A percentile compares a stretch with the other conserved stretches of the same genome.
Evolutionary conservation across 35 echinoderm and acorn worm genomes (phyloP).

Genomic region (Antedon bifida): DNA sequence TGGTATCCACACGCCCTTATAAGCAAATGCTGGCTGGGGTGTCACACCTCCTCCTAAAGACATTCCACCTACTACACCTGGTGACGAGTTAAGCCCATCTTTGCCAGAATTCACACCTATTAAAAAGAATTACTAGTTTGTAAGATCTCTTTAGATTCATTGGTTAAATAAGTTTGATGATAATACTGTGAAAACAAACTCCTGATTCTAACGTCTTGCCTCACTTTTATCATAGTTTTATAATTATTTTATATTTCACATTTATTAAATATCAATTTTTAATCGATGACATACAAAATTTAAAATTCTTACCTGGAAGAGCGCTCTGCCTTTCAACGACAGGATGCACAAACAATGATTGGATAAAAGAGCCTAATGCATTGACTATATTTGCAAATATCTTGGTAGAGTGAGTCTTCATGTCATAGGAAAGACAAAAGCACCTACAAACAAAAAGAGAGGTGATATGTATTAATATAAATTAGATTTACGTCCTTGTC

Average conservation of each 20-base stretch:
- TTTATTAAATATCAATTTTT: no score
- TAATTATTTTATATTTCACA: no score
- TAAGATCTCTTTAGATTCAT: no score
- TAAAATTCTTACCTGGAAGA: constrained; percentile 38
- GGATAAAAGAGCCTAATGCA: constrained; percentile 82
- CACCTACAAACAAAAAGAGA: constrained; percentile 31
- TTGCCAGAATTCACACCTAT: background rate
- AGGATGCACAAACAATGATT: constrained; percentile 81
- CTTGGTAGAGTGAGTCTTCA: constrained; percentile 93
- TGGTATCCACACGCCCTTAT: constrained; percentile 92
- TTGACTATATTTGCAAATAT: constrained; percentile 98
- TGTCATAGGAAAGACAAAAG: constrained; percentile 89
- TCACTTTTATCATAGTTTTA: no score
- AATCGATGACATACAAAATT: no score
- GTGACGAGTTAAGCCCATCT: background rate
- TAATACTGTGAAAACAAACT: no score
- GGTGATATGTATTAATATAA: background rate
- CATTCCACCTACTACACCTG: constrained; percentile 9
- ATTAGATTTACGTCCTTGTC: no score
- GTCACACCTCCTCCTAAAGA: constrained; percentile 20
- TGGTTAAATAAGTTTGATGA: no score
- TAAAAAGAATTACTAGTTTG: no score
- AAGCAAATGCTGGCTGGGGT: constrained; percentile 82
- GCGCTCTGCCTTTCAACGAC: constrained; percentile 39
- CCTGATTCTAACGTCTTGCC: no score